A percentile compares a stretch with the other conserved stretches of the same genome.
Evolutionary conservation across 2,113 vertebrate genomes (phyloP).

Genomic region (Eurypyga helias): DNA sequence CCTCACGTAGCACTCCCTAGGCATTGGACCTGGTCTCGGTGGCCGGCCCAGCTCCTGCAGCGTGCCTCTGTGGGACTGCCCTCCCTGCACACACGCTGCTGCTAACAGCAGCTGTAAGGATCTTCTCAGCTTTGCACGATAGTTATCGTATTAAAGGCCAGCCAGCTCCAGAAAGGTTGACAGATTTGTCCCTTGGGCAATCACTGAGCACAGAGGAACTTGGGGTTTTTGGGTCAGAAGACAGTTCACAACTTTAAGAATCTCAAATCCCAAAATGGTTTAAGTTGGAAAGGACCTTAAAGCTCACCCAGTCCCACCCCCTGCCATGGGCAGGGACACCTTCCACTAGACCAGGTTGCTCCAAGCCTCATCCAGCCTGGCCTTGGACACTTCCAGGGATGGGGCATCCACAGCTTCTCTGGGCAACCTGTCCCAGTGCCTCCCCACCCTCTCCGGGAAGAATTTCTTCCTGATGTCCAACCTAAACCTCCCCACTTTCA

Average conservation of each 20-base stretch:
- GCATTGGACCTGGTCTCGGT: rapidly evolving
- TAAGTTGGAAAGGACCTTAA: no score
- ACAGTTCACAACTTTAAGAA: neutral
- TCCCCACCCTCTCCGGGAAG: no score
- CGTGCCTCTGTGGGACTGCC: rapidly evolving
- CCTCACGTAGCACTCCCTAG: rapidly evolving
- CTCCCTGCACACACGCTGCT: rapidly evolving
- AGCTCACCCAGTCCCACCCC: no score
- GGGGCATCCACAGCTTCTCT: no score
- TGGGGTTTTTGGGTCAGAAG: neutral
- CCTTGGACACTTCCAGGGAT: no score
- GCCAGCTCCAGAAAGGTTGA: neutral
- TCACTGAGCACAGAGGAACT: neutral
- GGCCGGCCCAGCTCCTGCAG: rapidly evolving
- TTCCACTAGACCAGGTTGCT: no score
- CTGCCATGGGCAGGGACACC: no score
- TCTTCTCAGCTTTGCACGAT: neutral
- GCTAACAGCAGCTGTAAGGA: neutral
- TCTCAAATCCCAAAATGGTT: neutral
- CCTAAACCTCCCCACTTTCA: no score
- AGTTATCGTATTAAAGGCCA: neutral
- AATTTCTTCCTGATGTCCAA: no score
- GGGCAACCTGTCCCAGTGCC: no score
- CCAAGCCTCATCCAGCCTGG: no score
- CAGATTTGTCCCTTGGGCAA: neutral